These are phyloP conservation scores for Lepidocolaptes lacrymiger DNA, from an alignment of 2,797 vertebrate species.

Conservation along the genomic window DNA sequence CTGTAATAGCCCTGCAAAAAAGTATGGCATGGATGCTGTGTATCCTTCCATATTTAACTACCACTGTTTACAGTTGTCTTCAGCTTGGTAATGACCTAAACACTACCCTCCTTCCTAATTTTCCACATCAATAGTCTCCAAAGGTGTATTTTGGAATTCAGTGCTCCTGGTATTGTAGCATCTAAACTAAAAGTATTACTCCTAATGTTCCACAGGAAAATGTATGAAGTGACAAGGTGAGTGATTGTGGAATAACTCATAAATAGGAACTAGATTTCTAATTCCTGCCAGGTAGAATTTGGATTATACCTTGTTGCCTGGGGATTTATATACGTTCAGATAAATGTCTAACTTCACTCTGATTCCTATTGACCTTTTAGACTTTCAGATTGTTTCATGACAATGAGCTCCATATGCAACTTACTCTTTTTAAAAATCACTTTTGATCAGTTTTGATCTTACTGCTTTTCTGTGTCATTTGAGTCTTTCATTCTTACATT, in stretches of 20 bases:
- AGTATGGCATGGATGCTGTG: background rate
- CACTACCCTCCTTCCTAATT: background rate
- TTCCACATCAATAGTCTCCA: background rate
- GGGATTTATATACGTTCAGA: background rate
- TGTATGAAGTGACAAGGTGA: background rate
- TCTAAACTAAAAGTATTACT: background rate
- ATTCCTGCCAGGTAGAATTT: background rate
- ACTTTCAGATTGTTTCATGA: background rate
- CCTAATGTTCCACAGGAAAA: background rate
- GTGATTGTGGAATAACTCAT: background rate
- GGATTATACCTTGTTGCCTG: background rate
- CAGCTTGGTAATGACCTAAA: background rate
- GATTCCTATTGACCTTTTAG: conserved; percentile 30
- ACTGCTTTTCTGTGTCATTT: background rate
- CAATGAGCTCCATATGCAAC: background rate
- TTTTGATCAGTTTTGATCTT: conserved; percentile 50
- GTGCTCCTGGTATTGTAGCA: background rate
- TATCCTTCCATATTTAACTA: background rate
- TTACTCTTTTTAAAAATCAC: conserved; percentile 5
- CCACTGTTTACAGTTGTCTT: background rate
- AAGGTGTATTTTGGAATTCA: background rate
- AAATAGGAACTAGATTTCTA: background rate
- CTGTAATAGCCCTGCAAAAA: background rate
- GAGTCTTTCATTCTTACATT: conserved; percentile 8
- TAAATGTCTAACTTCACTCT: background rate